phyloP scores from a whole-genome alignment of 1,140 invertebrate genomes.

The Drosophila neocordata region DNA sequence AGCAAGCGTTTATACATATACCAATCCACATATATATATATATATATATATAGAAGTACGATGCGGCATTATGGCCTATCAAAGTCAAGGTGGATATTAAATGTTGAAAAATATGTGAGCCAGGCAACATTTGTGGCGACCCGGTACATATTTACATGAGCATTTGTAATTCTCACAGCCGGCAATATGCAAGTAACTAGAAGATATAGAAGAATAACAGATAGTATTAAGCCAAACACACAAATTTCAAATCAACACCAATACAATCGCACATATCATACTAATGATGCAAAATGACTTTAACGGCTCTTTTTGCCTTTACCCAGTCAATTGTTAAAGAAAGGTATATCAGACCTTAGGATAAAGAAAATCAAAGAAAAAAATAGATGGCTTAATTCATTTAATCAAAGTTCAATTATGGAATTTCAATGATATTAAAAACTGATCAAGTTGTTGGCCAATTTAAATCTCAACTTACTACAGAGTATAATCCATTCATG shows the following conservation, averaged over 20 bases:
- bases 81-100: slow-evolving; percentile 80
- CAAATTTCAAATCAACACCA: slow-evolving; percentile 66
- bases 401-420: not conserved
- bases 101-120: slow-evolving; percentile 62
- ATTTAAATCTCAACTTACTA: slow-evolving; percentile 2
- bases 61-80: slow-evolving; percentile 67
- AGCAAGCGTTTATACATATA: slow-evolving; percentile 30
- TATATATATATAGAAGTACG: not conserved
- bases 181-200: slow-evolving; percentile 24
- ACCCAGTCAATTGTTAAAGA: not conserved
- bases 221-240: not conserved
- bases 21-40: no score
- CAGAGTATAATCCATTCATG: slow-evolving; percentile 27
- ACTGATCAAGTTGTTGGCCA: slow-evolving; percentile 1
- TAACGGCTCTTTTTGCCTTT: slow-evolving; percentile 62
- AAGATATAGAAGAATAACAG: not conserved
- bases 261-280: slow-evolving; percentile 72
- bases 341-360: slow-evolving; percentile 24
- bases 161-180: slow-evolving; percentile 74
- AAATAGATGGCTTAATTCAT: not conserved
- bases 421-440: not conserved
- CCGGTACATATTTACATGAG: slow-evolving; percentile 44
- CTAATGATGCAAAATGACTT: slow-evolving; percentile 82
- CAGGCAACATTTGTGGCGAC: slow-evolving; percentile 20
- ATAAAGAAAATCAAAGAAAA: no score